Base-by-base conservation (phyloP, 2,888 invertebrate species). In the Brachylomia viminalis region DNA sequence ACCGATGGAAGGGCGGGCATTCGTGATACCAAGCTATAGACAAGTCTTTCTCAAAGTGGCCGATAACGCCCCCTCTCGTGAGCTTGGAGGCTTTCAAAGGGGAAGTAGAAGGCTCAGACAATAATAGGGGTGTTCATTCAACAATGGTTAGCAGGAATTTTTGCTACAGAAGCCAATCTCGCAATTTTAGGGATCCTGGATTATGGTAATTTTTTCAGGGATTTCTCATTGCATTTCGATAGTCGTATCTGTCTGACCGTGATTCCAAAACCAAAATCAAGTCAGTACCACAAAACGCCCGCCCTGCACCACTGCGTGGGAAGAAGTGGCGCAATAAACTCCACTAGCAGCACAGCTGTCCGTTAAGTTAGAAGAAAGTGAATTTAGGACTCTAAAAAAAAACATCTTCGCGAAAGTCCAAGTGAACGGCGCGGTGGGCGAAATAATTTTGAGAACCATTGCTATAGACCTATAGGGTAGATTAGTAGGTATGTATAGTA, bases 1-100 rank as follows among this genome's bases (percentile, higher is more conserved):
- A 7, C 45, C 8, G 13, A 56, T 27, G 10, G 59, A 58, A 58
- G 67, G 62, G 27, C 67, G 67, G 62, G 23, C 67, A 79, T 67
- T 62, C 11, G 49, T 58, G 30, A 52, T 58, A 58, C 15, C 17
- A 69, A 74, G 27, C 13, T 45, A 72, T n/a, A 27, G n/a, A 33
- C 58, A 30, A 65, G 23, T 4, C 5, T 15, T 65, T 30, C 47
- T 65, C 47, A 65, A 65, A 47, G 47, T 65, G 8, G 23, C 15
- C 13, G 45, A 20, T 20, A 65, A 45, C 27, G 7, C 13, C 20
- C 23, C 27, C 42, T 42, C 20, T 45, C 13, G 7, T 13, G 13
- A 27, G 15, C 20, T 27, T 64, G 17, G 20, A 33, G 13, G 33
- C 13, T 61, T 61, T 33, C 7, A 61, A 33, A 23, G 23, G 20